Evolutionary conservation across 2,888 invertebrate genomes (phyloP), one percentile per base, ranked within the genome.

Genomic region (Dorcus hopei): DNA sequence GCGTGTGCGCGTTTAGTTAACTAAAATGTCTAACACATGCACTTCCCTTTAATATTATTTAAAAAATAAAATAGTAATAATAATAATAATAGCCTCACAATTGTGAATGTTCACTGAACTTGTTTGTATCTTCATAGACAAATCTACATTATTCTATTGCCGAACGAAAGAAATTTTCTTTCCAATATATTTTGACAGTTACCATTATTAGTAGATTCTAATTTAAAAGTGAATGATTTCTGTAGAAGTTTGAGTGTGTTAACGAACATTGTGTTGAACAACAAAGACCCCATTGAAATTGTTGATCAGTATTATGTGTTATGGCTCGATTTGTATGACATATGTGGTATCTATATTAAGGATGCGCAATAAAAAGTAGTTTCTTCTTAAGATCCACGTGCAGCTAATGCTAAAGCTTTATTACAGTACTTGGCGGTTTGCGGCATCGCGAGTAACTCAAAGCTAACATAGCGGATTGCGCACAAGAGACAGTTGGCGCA

Each of bases 381-480:
- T 42, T 50, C 38, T 40, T 49, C 42, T 49, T 40, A 40, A 42
- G 43, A 40, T 49, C 56, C 56, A 56, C 56, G 56, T 56, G 56
- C 49, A 56, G 56, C 56, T 50, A 56, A 56, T 56, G 56, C 55
- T 55, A 55, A 55, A 55, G 55, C 56, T 56, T 56, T 56, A 56
- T 56, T 56, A 42, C 56, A 39, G 56, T 56, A 48, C 49, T 56
- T 56, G 50, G 57, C 57, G 52, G 58, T 58, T 47, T 59, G 59
- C 56, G 61, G 61, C 61, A 49, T 42, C 56, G 51, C 26, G 42
- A 19, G 19, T 42, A n/a, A 7, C 42, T 51, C 57, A 57, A 57
- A 57, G 51, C 50, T 42, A 19, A 43, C 45, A 49, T 45, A 47
- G 52, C 52, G 54, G 54, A 59, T 59, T 55, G 59, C 55, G 47